Base-by-base conservation (phyloP, 1,140 invertebrate species). In the Drosophila guanche region DNA sequence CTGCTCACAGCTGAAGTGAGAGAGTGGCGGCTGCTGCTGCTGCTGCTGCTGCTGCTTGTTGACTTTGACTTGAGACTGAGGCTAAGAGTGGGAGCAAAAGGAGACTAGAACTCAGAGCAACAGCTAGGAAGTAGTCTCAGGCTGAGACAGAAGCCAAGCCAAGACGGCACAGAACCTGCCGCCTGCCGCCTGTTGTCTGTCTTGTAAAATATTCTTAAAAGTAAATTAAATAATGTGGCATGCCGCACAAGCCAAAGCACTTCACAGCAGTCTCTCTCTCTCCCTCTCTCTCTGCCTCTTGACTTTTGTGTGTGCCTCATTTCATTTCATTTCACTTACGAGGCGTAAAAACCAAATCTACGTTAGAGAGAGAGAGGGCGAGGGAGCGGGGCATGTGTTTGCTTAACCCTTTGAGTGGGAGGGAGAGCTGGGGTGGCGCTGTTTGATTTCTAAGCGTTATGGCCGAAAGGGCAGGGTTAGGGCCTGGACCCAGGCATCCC, bases 241-340 rank as follows among this genome's bases (percentile, higher is more conserved):
- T 85, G 81, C 81, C 81, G 33, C 33, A 65, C 81, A 86, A 81
- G 65, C 76, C 75, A 77, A 66, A 57, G 52, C 73, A 79, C 53
- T 51, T 46, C 58, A 41, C 63, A 40, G 5, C 27, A 29, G 27
- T 20, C 16, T 20, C 27, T 29, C 27, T 27, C 57, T 62, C 57
- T 46, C 42, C 57, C 43, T 43, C 10, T 41, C 23, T 22, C 33
- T 29, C 33, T 45, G 55, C 5, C 37, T 55, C 61, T 42, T 62
- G 67, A 56, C 53, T 61, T 27, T 10, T 50, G 53, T 42, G 41
- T 62, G 67, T 56, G 51, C 69, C 61, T 81, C 60, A 77, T 80
- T 85, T 85, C 80, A 85, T 84, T 85, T 86, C 81, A 85, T 85
- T 86, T 88, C 83, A 85, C 73, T 88, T 86, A 85, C 79, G 76